A percentile compares a stretch with the other conserved stretches of the same genome.
Evolutionary conservation across 2,797 vertebrate species (phyloP).

Genomic region (Sitta carolinensis): DNA sequence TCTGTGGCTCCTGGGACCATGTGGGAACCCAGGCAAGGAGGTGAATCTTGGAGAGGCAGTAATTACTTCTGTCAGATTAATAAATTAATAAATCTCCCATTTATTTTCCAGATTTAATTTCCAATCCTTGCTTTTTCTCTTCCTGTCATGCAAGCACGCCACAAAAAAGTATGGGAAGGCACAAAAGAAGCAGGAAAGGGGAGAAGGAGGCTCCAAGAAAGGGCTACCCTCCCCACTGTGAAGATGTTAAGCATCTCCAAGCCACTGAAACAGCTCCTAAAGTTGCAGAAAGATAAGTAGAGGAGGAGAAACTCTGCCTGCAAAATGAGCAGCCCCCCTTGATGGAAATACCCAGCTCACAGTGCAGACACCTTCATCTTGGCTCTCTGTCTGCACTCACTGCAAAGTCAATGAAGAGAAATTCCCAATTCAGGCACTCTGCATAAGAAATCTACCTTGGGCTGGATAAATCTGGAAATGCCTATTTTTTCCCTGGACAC

Average conservation of each 20-base stretch:
- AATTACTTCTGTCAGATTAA: conserved; percentile 75
- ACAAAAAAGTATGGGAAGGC: background rate
- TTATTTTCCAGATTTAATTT: conserved; percentile 70
- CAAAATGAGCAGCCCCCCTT: background rate
- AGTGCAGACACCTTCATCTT: background rate
- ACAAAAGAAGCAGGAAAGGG: background rate
- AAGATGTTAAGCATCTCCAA: background rate
- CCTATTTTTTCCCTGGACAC: background rate
- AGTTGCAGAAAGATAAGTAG: conserved; percentile 57
- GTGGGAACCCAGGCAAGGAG: conserved; percentile 35
- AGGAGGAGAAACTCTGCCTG: conserved; percentile 37
- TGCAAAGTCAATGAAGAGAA: background rate
- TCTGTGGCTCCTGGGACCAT: background rate
- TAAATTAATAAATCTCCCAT: conserved; percentile 61
- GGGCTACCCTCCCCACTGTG: background rate
- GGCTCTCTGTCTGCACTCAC: background rate
- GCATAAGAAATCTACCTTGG: background rate
- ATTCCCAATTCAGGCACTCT: background rate
- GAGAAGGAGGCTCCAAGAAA: background rate
- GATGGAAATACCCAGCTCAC: conserved; percentile 48
- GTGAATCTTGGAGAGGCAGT: conserved; percentile 58
- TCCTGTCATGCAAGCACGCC: conserved; percentile 20
- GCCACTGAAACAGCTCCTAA: conserved; percentile 36
- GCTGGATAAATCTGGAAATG: background rate
- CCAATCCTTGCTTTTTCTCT: conserved; percentile 43